phyloP scores from a whole-genome alignment of 2,797 vertebrate genomes.

The Poeciliopsis gracilis region DNA sequence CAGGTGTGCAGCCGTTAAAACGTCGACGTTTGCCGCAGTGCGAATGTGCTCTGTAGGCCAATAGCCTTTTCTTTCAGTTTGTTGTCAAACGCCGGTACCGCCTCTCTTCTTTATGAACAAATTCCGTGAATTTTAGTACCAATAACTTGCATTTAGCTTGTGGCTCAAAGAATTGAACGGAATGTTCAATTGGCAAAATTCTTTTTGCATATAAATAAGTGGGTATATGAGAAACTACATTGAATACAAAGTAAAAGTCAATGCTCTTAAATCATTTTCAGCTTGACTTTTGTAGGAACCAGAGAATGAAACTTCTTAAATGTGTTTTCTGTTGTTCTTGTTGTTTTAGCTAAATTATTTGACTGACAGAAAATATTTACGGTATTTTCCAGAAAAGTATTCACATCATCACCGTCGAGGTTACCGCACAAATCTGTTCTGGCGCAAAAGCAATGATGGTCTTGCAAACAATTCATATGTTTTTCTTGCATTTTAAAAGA shows the following conservation, averaged over 20 bases:
- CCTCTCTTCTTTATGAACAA: not conserved
- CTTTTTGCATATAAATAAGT: too few species aligned
- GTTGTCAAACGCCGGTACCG: not conserved
- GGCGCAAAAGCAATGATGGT: not conserved
- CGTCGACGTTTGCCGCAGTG: constrained; percentile 72
- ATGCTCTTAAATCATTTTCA: too few species aligned
- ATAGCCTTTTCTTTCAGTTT: constrained; percentile 31
- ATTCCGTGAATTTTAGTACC: not conserved
- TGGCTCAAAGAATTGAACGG: not conserved
- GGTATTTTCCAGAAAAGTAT: too few species aligned
- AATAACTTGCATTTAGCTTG: not conserved
- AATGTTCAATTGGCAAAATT: not conserved
- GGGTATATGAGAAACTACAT: too few species aligned
- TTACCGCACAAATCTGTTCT: not conserved
- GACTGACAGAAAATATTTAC: too few species aligned
- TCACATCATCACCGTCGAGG: not conserved
- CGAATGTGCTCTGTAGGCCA: constrained; percentile 60
- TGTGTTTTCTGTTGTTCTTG: too few species aligned
- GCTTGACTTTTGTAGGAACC: too few species aligned
- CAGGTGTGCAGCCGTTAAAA: constrained; percentile 46
- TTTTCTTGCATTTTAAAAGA: not conserved
- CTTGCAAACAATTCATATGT: not conserved
- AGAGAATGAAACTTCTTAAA: too few species aligned
- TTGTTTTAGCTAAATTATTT: too few species aligned
- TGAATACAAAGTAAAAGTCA: too few species aligned